Conservation (phyloP, 2,797 vertebrate species). For the Pseudochirops cupreus region DNA sequence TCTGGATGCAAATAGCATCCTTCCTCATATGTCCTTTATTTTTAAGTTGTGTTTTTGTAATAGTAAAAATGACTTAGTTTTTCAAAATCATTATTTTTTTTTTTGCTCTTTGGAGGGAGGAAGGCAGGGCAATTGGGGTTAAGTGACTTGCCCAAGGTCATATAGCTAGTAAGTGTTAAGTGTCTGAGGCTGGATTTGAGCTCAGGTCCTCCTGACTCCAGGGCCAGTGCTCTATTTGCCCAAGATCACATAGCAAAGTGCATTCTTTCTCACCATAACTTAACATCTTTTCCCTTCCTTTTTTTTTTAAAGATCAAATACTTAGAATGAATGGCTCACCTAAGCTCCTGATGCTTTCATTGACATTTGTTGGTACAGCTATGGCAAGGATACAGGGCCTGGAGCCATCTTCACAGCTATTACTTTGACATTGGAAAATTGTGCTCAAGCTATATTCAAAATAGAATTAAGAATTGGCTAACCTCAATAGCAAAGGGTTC, state of each 20-base stretch:
- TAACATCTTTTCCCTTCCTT: background rate
- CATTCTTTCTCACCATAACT: background rate
- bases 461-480: background rate
- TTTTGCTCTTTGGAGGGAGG: no score
- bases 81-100: no score
- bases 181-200: no score
- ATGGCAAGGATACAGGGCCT: background rate
- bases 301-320: background rate
- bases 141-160: no score
- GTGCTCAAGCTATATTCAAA: background rate
- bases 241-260: background rate
- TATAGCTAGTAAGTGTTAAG: no score
- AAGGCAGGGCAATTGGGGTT: no score
- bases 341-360: background rate
- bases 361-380: background rate
- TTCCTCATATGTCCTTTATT: background rate
- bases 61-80: background rate
- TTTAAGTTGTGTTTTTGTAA: background rate
- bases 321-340: background rate
- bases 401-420: background rate
- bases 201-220: no score
- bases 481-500: background rate
- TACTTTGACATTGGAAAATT: background rate
- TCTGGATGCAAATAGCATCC: background rate
- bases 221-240: background rate